Conservation (phyloP, 2,113 vertebrate species). For the Pogonocichla stellata region DNA sequence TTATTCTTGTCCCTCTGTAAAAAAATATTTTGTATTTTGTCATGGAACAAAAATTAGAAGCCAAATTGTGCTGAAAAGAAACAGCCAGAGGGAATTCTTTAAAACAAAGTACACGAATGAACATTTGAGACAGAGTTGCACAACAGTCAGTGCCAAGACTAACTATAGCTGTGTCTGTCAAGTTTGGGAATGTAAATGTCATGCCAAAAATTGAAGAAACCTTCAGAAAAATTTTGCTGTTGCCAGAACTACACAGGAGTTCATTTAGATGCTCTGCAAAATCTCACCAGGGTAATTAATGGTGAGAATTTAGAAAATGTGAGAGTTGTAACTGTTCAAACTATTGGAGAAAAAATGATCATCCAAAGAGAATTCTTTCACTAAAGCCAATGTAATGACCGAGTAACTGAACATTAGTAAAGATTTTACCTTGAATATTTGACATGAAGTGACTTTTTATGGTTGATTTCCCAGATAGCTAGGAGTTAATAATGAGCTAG, state of each 20-base stretch:
- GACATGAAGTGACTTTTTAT: accelerated
- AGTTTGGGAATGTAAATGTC: background rate
- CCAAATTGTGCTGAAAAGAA: background rate
- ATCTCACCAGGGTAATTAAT: background rate
- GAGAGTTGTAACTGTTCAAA: background rate
- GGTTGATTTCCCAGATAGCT: background rate
- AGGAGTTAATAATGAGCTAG: background rate
- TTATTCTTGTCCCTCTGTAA: background rate
- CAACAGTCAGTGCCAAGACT: background rate
- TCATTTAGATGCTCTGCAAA: background rate
- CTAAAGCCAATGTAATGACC: background rate
- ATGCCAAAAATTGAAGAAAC: slow-evolving; percentile 2
- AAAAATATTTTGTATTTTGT: background rate
- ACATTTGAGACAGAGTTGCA: background rate
- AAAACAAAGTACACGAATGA: background rate
- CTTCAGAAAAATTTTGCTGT: background rate
- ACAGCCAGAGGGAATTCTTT: background rate
- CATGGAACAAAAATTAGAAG: background rate
- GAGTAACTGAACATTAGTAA: background rate
- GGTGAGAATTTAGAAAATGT: background rate
- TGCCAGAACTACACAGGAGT: background rate
- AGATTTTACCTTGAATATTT: background rate
- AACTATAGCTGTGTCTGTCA: background rate
- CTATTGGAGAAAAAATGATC: background rate
- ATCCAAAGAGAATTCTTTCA: background rate